Evolutionary conservation across 2,888 invertebrate species (phyloP), one percentile per base, ranked within the genome.

Genomic region (Callyntrura sp.): DNA sequence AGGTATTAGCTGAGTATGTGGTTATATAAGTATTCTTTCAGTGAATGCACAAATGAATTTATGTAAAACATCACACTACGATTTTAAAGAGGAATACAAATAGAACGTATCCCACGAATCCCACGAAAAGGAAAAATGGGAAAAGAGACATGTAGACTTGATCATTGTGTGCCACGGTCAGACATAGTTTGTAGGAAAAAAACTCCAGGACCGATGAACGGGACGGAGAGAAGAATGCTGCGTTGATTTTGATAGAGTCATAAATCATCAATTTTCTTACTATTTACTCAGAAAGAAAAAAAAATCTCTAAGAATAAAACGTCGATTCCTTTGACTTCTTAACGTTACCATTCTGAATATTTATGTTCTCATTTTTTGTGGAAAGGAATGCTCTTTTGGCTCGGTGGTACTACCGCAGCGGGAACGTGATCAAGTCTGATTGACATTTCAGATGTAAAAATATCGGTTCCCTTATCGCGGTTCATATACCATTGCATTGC

Each of bases 371-470:
- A 57, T 17, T 57, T 17, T 57, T 57, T 17, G 17, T n/a, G 57
- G n/a, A n/a, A n/a, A n/a, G n/a, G n/a, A n/a, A n/a, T n/a, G n/a
- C n/a, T n/a, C 6, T 35, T 6, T 35, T 35, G 35, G 35, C 35
- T 35, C 2, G 35, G 3, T 35, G 35, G 35, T 35, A 35, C 35
- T 35, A 35, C 35, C 35, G 6, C 2, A 4, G 6, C 45, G 17
- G 23, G 9, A 73, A 60, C 60, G 57, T 17, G n/a, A 78, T 62
- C 76, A 78, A 45, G 62, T 17, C 78, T 62, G 85, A 85, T 85
- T 78, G 76, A 85, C 85, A 85, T 78, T 78, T 85, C 60, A 85
- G 48, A 85, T 85, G 85, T 85, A 60, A 85, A 85, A 85, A 76
- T 45, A 11, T 81, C 73, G 57, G 43, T 11, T 23, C 17, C 17